Evolutionary conservation across 2,113 vertebrate genomes (phyloP).

Genomic region (Nerophis lumbriciformis): DNA sequence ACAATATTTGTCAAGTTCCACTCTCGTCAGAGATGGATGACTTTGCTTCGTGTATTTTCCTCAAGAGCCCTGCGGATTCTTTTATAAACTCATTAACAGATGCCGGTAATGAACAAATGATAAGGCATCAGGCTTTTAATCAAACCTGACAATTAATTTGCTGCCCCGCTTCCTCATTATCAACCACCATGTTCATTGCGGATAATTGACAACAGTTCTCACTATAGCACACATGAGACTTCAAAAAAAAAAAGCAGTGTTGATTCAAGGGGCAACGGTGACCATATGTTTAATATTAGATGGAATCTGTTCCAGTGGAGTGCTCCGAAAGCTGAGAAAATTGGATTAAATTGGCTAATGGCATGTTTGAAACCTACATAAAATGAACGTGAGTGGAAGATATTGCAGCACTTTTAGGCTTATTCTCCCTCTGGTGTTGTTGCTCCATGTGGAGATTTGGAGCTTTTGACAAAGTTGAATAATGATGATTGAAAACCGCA

Average conservation of each 20-base stretch:
- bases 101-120: conserved; percentile 77
- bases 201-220: conserved; percentile 67
- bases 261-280: conserved; percentile 61
- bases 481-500: conserved; percentile 65
- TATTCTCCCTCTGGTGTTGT: conserved; percentile 50
- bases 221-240: conserved; percentile 45
- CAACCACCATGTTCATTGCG: conserved; percentile 65
- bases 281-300: conserved; percentile 84
- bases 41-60: conserved; percentile 55
- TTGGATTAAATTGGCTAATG: conserved; percentile 83
- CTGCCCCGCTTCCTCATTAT: conserved; percentile 72
- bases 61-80: conserved; percentile 50
- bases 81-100: conserved; percentile 76
- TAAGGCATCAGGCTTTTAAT: conserved; percentile 76
- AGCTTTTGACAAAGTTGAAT: conserved; percentile 67
- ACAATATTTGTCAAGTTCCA: conserved; percentile 66
- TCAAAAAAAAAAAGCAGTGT: conserved; percentile 21
- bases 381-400: conserved; percentile 77
- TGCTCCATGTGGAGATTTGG: conserved; percentile 68
- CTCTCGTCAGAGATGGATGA: conserved; percentile 65
- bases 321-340: conserved; percentile 75
- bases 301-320: conserved; percentile 77
- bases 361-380: conserved; percentile 79
- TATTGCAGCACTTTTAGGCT: conserved; percentile 67
- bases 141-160: conserved; percentile 78